Evolutionary conservation across 1,140 invertebrate genomes (phyloP).

Genomic region (Maniola jurtina): DNA sequence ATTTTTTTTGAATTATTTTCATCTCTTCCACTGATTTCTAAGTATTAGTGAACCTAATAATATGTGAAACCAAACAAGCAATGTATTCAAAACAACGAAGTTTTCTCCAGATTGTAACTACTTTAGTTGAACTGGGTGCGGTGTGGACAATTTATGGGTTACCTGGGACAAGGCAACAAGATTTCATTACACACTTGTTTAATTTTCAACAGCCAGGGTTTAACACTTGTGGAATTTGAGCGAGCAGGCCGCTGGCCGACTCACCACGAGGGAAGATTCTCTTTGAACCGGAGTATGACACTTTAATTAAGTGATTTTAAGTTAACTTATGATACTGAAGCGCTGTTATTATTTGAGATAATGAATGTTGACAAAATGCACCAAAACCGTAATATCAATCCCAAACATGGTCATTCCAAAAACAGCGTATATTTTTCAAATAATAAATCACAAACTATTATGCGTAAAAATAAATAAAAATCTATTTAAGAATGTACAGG

Average conservation of each 20-base stretch:
- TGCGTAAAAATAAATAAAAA: no score
- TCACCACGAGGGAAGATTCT: neutral
- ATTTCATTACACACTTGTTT: slow-evolving; percentile 47
- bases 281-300: neutral
- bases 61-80: neutral
- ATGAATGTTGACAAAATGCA: no score
- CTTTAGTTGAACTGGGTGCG: slow-evolving; percentile 10
- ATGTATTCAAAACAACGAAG: slow-evolving; percentile 6
- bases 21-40: neutral
- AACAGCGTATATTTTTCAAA: no score
- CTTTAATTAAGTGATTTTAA: neutral
- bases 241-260: neutral
- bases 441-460: no score
- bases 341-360: no score
- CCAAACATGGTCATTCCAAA: no score
- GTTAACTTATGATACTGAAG: no score
- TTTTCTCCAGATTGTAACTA: neutral
- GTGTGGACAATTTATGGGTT: slow-evolving; percentile 38
- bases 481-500: no score
- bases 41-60: neutral
- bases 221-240: slow-evolving; percentile 9
- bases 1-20: neutral
- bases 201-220: slow-evolving; percentile 22
- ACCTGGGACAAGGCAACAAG: slow-evolving; percentile 41
- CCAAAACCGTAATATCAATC: no score